Conservation (phyloP, 2,888 invertebrate genomes). For the Drosophila meridiana region DNA sequence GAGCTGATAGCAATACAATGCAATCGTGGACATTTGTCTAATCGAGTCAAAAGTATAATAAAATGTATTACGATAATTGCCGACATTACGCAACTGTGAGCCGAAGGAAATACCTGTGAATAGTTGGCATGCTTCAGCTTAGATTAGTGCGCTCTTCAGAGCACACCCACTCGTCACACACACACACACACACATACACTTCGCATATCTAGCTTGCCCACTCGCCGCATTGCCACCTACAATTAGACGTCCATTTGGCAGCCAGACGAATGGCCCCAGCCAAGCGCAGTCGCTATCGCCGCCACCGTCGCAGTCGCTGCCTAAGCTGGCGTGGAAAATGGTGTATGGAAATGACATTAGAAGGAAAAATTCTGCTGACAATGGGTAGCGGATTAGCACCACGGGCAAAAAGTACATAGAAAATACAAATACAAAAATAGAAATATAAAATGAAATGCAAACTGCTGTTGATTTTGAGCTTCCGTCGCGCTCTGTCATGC, state of each 20-base stretch:
- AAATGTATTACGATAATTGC: conserved; percentile 8
- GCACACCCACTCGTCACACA: not conserved
- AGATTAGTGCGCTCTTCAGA: conserved; percentile 24
- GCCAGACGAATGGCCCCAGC: conserved; percentile 42
- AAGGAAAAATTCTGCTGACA: conserved; percentile 73
- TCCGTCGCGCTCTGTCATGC: conserved; percentile 49
- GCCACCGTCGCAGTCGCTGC: conserved; percentile 2
- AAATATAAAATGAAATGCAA: conserved; percentile 34
- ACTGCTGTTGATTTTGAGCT: conserved; percentile 29
- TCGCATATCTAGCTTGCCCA: not conserved
- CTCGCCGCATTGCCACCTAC: conserved; percentile 43
- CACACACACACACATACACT: not conserved
- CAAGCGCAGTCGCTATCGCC: conserved; percentile 19
- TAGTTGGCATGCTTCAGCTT: conserved; percentile 33
- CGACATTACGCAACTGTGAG: conserved; percentile 39
- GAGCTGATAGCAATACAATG: not conserved
- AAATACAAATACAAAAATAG: conserved; percentile 3
- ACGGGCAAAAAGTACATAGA: conserved; percentile 43
- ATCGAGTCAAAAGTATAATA: conserved; percentile 26
- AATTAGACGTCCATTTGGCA: conserved; percentile 60
- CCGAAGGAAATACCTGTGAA: conserved; percentile 35
- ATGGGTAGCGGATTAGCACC: conserved; percentile 71
- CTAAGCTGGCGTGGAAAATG: conserved; percentile 47
- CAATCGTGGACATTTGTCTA: conserved; percentile 3
- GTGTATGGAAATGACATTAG: conserved; percentile 66